Base-by-base conservation (phyloP, 2,113 vertebrate species). In the Mus pahari region DNA sequence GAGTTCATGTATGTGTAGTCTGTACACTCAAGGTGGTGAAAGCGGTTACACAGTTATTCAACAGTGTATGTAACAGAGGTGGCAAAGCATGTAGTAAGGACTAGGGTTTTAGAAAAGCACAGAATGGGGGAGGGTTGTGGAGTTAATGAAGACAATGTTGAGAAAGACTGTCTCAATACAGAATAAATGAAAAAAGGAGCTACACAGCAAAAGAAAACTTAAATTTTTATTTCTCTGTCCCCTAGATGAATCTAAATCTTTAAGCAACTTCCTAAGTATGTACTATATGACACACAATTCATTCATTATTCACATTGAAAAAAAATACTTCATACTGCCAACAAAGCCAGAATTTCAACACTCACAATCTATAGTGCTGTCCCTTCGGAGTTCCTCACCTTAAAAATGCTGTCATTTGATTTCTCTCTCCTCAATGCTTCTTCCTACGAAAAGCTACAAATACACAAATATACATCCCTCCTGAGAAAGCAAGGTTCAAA, bases 301-400 rank as follows among this genome's bases (percentile, higher is more conserved):
- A 66, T 91, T 93, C 12, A 70, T 86, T 89, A 86, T 83, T 64
- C 53, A 94, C 45, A 78, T 78, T 78, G 53, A 92, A 90, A 64
- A 86, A 79, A 22, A 11, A 66, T 66, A 66, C 62, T 92, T 33
- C 2, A 73, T 53, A 66, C 62, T 90, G 45, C 3, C 75, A 28
- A 73, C 45, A 10, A 86, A 90, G 16, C n/a, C 39, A 88, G 1
- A 90, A 31, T 17, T n/a, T 66, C 11, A 75, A 83, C 3, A 20
- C 14, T 55, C n/a, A 93, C 53, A 12, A 48, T 88, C 5, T 89
- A 22, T 86, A 70, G 33, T 66, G 74, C 24, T 94, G 66, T 74
- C 0, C 1, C 5, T 19, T 90, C 77, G 39, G 31, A 78, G 12
- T 77, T 62, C 87, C 53, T 94, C 16, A 26, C 84, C 24, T 75